A percentile compares a stretch with the other conserved stretches of the same genome.
Conservation (phyloP, 92 coral and sea anemone genomes). For the Hydrozoanthus gracilis region DNA sequence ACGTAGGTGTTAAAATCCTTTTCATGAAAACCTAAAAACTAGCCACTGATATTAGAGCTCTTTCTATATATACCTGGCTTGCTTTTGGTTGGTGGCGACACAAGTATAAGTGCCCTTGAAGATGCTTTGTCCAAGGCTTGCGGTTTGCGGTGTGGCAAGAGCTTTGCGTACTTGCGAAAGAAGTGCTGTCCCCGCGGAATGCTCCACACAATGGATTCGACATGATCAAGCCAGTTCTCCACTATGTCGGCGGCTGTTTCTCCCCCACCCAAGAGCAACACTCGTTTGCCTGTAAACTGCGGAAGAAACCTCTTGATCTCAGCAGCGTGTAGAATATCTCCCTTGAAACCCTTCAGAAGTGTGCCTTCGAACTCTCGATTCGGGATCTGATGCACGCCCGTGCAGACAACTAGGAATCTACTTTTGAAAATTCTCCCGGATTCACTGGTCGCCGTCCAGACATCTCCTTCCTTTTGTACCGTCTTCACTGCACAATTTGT, state of each 20-base stretch:
- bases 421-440: slow-evolving; percentile 21
- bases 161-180: slow-evolving; percentile 83
- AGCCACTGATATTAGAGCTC: background rate
- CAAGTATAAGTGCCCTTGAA: slow-evolving; percentile 61
- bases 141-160: slow-evolving; percentile 75
- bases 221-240: slow-evolving; percentile 77
- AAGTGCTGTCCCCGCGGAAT: slow-evolving; percentile 88
- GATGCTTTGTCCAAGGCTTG: slow-evolving; percentile 85
- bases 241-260: slow-evolving; percentile 83
- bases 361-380: slow-evolving; percentile 69
- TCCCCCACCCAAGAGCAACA: slow-evolving; percentile 82
- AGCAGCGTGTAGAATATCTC: slow-evolving; percentile 69
- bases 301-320: slow-evolving; percentile 71
- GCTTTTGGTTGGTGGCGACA: slow-evolving; percentile 57
- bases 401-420: slow-evolving; percentile 58
- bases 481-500: slow-evolving; percentile 51
- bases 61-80: slow-evolving; percentile 59
- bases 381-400: slow-evolving; percentile 66
- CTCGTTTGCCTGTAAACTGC: slow-evolving; percentile 62
- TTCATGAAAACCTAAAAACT: no score
- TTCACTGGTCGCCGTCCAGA: background rate
- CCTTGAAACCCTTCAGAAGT: slow-evolving; percentile 59
- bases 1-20: no score
- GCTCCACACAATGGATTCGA: slow-evolving; percentile 75
- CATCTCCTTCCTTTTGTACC: background rate